Percentiles rank a stretch among this genome's conserved stretches.
Conservation (phyloP, 2,888 invertebrate species). For the Eudasyphora cyanicolor region DNA sequence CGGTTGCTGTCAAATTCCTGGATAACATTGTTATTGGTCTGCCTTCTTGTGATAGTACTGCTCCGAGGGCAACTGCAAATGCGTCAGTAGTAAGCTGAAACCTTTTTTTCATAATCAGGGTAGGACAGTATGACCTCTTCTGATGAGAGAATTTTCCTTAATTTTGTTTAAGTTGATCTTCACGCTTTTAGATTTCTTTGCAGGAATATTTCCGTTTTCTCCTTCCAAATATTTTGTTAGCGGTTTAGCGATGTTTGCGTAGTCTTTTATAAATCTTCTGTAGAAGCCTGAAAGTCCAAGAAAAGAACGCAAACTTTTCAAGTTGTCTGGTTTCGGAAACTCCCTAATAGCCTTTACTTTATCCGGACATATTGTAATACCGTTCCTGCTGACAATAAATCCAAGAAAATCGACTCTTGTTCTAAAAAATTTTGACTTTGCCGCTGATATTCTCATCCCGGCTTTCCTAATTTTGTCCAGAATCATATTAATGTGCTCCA, state of each 20-base stretch:
- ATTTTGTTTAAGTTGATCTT: too few relatives aligned
- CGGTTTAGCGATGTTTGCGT: too few relatives aligned
- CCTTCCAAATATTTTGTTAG: constrained; percentile 4
- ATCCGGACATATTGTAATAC: constrained; percentile 6
- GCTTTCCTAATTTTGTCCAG: not conserved
- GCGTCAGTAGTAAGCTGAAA: constrained; percentile 30
- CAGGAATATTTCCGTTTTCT: constrained; percentile 8
- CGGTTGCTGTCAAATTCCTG: not conserved
- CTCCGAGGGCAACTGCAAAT: not conserved
- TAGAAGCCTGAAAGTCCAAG: constrained; percentile 14
- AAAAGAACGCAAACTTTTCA: constrained; percentile 15
- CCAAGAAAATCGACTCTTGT: constrained; percentile 13
- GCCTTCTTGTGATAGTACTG: constrained; percentile 15
- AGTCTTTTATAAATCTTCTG: constrained; percentile 8
- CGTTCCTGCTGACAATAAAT: not conserved
- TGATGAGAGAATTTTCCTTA: constrained; percentile 19
- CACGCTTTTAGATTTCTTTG: too few relatives aligned
- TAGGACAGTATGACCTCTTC: constrained; percentile 33
- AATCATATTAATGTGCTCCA: constrained; percentile 1
- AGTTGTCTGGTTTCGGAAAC: not conserved
- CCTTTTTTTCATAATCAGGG: not conserved
- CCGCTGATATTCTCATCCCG: not conserved
- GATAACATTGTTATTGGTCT: constrained; percentile 33
- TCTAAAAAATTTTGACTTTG: too few relatives aligned
- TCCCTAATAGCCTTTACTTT: constrained; percentile 15